phyloP scores from a whole-genome alignment of 1,140 invertebrate genomes.

The Teleogryllus occipitalis region DNA sequence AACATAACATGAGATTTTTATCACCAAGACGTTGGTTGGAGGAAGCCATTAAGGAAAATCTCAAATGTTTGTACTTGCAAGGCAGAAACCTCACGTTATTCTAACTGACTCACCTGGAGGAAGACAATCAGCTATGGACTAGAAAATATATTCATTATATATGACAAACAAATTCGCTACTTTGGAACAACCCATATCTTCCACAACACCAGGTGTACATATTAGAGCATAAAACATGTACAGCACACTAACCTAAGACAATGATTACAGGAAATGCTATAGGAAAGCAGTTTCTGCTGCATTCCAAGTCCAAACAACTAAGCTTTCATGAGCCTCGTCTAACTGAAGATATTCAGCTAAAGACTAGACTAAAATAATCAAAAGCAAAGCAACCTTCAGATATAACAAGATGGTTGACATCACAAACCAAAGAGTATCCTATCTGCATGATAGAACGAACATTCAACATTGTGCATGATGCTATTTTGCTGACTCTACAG shows the following conservation, averaged over 20 bases:
- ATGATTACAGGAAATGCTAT: background rate
- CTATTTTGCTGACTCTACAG: background rate
- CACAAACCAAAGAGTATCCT: background rate
- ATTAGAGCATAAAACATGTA: background rate
- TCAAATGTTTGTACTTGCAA: background rate
- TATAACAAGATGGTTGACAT: background rate
- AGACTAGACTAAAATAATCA: constrained; percentile 1
- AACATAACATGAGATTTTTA: background rate
- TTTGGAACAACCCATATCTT: background rate
- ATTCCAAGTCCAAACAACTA: background rate
- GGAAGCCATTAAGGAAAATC: background rate
- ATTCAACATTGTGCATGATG: background rate
- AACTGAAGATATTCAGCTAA: background rate
- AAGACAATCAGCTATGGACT: background rate
- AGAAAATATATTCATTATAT: background rate
- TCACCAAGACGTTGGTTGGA: background rate
- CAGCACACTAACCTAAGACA: background rate
- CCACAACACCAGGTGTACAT: background rate
- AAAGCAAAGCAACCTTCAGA: background rate
- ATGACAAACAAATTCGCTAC: background rate
- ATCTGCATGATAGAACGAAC: background rate
- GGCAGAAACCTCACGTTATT: background rate
- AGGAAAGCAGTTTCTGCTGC: background rate
- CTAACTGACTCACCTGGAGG: background rate
- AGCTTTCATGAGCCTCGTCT: background rate